phyloP scores from a whole-genome alignment of 2,113 vertebrate species.

The Dinomys branickii region DNA sequence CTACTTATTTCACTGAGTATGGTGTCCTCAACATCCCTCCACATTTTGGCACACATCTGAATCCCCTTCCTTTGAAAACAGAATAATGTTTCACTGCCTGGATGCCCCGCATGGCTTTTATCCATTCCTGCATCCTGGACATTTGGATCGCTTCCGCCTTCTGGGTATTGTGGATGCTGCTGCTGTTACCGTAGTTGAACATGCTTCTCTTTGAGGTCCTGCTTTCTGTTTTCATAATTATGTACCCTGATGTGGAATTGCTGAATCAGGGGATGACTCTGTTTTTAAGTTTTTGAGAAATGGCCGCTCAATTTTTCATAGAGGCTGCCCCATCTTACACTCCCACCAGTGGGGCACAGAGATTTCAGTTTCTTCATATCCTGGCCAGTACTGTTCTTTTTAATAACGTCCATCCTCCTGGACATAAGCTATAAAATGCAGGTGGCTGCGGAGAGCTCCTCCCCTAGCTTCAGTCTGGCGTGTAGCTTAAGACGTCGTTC shows the following conservation, averaged over 20 bases:
- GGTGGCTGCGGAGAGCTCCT: neutral
- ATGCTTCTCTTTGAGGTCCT: neutral
- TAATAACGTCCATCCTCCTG: neutral
- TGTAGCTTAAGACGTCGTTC: neutral
- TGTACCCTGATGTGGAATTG: neutral
- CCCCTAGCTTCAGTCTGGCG: neutral
- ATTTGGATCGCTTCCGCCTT: neutral
- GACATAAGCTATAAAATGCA: neutral
- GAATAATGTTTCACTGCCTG: accelerated
- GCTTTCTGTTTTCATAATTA: neutral
- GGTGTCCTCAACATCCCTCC: too few relatives aligned
- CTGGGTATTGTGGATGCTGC: neutral
- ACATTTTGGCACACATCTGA: accelerated
- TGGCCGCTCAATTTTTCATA: neutral
- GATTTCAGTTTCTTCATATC: accelerated
- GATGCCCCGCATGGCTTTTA: accelerated
- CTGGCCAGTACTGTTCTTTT: neutral
- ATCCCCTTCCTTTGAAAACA: neutral
- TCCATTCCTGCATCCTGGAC: neutral
- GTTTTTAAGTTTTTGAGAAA: neutral
- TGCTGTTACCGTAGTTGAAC: accelerated
- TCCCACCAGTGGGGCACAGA: accelerated
- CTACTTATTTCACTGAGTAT: neutral
- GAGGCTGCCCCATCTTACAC: neutral
- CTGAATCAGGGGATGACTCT: neutral